Percentiles rank a stretch among this genome's conserved stretches.
Evolutionary conservation across 2,797 vertebrate species (phyloP).

Genomic region (Tokudaia tokunoshimensis): DNA sequence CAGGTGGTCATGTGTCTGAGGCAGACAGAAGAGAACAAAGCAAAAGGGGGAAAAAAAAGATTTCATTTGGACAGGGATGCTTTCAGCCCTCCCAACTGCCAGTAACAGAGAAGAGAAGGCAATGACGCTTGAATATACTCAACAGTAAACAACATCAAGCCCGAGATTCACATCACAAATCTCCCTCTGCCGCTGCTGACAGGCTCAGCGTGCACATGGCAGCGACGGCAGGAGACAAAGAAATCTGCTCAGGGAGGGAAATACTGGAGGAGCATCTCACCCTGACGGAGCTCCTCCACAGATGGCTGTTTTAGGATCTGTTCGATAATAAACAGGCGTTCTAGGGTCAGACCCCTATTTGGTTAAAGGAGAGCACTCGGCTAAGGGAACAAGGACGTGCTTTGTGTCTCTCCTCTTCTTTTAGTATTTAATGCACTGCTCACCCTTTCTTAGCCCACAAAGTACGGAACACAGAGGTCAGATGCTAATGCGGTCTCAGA

Average conservation of each 20-base stretch:
- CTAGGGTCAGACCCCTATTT: background rate
- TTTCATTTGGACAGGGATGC: conserved; percentile 79
- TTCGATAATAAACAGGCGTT: background rate
- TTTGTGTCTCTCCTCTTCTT: background rate
- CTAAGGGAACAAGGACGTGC: background rate
- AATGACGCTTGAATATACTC: conserved; percentile 73
- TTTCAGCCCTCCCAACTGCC: conserved; percentile 76
- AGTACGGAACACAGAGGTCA: background rate
- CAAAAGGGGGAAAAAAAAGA: conserved; percentile 50
- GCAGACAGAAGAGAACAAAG: conserved; percentile 78
- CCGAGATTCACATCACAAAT: conserved; percentile 73
- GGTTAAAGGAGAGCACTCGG: background rate
- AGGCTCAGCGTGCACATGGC: conserved; percentile 31
- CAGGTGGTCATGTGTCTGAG: conserved; percentile 80
- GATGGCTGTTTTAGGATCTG: background rate
- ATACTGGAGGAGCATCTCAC: background rate
- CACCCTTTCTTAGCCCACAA: background rate
- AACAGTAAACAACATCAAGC: conserved; percentile 74
- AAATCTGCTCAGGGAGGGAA: conserved; percentile 41
- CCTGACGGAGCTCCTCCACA: background rate
- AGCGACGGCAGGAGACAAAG: conserved; percentile 71
- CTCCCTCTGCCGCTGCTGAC: conserved; percentile 60
- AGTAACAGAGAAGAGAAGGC: conserved; percentile 69
- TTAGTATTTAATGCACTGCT: background rate
- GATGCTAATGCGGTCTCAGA: background rate